Base-by-base conservation (phyloP, 1,140 invertebrate species). In the Pogonus chalceus region DNA sequence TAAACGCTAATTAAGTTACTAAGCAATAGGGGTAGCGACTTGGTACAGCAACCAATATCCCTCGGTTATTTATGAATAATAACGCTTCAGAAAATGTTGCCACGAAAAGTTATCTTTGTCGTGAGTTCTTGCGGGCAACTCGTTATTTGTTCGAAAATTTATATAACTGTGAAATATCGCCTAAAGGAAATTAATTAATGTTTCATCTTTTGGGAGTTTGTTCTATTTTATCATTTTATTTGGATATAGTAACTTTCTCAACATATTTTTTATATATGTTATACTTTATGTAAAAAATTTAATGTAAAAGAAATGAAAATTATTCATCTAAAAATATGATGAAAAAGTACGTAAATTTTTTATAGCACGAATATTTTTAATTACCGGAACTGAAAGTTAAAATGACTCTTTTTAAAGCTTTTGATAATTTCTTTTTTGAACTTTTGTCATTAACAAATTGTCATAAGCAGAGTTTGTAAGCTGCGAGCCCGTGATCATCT, bases 61-160 rank as follows among this genome's bases (percentile, higher is more conserved):
- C 37, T 43, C 37, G 9, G 37, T 43, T 43, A 43, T 43, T 43
- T 43, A 43, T 43, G 37, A 43, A 43, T 43, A 43, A 43, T 43
- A 43, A 43, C 37, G 18, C 37, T 16, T 3, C 9, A 43, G 37
- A 18, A 43, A 43, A 43, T 43, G 7, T 43, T 3, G 37, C 7
- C 37, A 16, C 18, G 37, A 43, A 43, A 43, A 43, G 9, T 43
- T 43, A 43, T 43, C 18, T 18, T 18, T 7, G 3, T 43, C 37
- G 9, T 43, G 18, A 43, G 37, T 43, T 43, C 18, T 16, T 12
- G 3, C 18, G 7, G 9, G 3, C 3, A 18, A 7, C 37, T 4
- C 37, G 37, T 43, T 10, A 43, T 43, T 43, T 16, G 37, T 43
- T 43, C 18, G 37, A 4, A 16, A 16, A 43, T 43, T 43, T 3